These are phyloP conservation scores for Antennarius maculatus DNA, from an alignment of 2,797 vertebrate genomes.

Conservation along the genomic window DNA sequence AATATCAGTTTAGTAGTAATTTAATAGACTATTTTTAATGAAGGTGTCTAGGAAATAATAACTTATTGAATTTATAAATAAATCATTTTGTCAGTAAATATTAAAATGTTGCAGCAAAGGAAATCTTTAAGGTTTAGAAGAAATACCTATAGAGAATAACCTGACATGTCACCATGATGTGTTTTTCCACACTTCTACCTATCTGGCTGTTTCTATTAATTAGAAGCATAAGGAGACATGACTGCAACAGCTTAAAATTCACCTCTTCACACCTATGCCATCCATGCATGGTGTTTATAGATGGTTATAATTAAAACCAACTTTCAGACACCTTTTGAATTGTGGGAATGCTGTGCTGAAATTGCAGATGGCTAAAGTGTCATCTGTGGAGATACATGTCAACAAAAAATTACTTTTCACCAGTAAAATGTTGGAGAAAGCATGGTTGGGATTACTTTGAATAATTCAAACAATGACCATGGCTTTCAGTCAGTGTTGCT, in stretches of 20 bases:
- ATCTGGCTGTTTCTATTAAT: not conserved
- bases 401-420: not conserved
- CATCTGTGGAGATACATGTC: too few species aligned
- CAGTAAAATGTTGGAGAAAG: slow-evolving; percentile 5
- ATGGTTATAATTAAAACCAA: not conserved
- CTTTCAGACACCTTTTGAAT: not conserved
- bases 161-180: not conserved
- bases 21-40: not conserved
- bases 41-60: not conserved
- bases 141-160: slow-evolving; percentile 4
- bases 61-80: slow-evolving; percentile 8
- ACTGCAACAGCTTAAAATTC: not conserved
- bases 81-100: not conserved
- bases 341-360: not conserved
- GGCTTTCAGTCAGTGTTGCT: slow-evolving; percentile 19
- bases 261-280: not conserved
- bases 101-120: not conserved
- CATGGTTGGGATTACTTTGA: not conserved
- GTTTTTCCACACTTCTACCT: not conserved
- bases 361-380: not conserved
- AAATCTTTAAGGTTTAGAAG: not conserved
- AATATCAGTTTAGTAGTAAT: slow-evolving; percentile 6
- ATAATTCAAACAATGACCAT: slow-evolving; percentile 11
- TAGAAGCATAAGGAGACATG: not conserved
- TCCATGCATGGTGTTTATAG: not conserved